Evolutionary conservation across 2,797 vertebrate species (phyloP), one percentile per base, ranked within the genome.

Genomic region (Rhodeus uyekii): DNA sequence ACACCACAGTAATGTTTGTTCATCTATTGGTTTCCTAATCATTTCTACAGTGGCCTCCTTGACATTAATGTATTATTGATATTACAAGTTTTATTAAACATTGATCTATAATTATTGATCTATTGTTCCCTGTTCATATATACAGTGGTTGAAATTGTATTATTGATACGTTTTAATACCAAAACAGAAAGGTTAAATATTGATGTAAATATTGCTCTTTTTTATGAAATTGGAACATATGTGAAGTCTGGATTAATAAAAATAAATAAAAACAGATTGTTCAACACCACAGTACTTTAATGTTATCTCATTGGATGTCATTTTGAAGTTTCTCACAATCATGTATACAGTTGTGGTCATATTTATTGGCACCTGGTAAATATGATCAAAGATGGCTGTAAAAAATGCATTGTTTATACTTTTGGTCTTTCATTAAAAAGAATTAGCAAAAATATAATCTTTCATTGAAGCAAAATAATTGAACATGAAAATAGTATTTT

Each of bases 131-230:
- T 76, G 39, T 76, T 32, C 18, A 46, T 76, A 76, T 34, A 18
- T 63, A 63, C 27, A 76, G 27, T 46, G 39, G 27, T 61, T 46
- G 27, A 34, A 19, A 42, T 63, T 76, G 75, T 48, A 64, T 63
- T 46, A 63, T 44, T 61, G 39, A 61, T 64, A 1, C 19, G 36
- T 65, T 81, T 55, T 81, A 81, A 81, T 42, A 39, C 46, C 61
- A 64, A 48, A 81, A 38, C 34, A 50, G 14, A 73, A 71, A 48
- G 14, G 50, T 69, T 39, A 65, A 34, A 22, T 34, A 39, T 39
- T 65, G 14, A 65, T 81, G 71, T 75, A 81, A 48, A 73, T 81
- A 74, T 65, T 42, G 61, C 46, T 73, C 29, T 81, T 74, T 48
- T 81, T 42, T 42, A 38, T 39, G 36, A 32, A 75, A 42, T 81